phyloP scores from a whole-genome alignment of 1,140 invertebrate genomes.

The Cardiocondyla obscurior region DNA sequence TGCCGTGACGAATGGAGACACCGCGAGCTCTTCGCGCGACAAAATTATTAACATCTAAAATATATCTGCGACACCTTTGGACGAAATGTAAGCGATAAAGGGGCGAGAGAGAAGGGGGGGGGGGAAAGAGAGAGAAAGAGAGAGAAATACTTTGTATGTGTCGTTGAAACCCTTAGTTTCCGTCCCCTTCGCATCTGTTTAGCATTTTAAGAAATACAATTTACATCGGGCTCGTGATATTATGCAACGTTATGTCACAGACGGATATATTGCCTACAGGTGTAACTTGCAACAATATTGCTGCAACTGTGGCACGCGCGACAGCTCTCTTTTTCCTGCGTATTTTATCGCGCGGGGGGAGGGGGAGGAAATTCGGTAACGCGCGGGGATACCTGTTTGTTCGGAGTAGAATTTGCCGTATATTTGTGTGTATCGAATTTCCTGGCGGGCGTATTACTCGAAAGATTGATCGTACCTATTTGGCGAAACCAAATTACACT shows the following conservation, averaged over 20 bases:
- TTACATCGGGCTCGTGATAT: constrained; percentile 36
- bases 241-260: constrained; percentile 34
- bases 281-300: constrained; percentile 56
- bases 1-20: constrained; percentile 17
- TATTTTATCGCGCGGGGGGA: constrained; percentile 55
- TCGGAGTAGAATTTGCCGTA: constrained; percentile 29
- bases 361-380: constrained; percentile 29
- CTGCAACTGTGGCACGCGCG: neutral
- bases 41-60: constrained; percentile 47
- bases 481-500: constrained; percentile 73
- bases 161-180: constrained; percentile 39
- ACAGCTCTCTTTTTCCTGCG: constrained; percentile 35
- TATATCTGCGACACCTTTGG: constrained; percentile 13
- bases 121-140: too few relatives aligned
- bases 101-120: too few relatives aligned
- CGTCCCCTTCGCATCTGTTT: constrained; percentile 38
- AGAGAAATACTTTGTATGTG: constrained; percentile 40
- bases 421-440: constrained; percentile 64
- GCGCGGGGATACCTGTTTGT: neutral
- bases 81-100: constrained; percentile 27
- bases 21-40: constrained; percentile 20
- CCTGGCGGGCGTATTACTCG: constrained; percentile 57
- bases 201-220: constrained; percentile 55
- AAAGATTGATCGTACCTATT: constrained; percentile 77
- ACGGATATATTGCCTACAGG: constrained; percentile 39